phyloP scores from a whole-genome alignment of 2,797 vertebrate genomes.

The Urosaurus nigricauda region DNA sequence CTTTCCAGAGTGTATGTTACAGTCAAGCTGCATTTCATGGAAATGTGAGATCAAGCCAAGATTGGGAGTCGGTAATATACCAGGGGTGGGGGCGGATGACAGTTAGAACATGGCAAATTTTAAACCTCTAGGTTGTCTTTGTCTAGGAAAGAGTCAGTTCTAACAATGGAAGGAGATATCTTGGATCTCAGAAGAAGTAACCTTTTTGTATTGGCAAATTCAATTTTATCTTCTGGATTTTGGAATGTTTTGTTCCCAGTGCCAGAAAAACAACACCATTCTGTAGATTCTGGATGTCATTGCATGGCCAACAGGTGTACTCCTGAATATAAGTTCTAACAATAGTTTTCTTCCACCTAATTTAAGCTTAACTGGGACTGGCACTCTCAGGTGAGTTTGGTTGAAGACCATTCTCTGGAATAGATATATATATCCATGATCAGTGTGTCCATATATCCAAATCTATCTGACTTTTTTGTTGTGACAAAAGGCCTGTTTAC shows the following conservation, averaged over 20 bases:
- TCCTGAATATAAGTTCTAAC: no score
- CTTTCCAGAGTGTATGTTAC: neutral
- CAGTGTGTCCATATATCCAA: neutral
- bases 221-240: no score
- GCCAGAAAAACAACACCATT: no score
- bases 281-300: no score
- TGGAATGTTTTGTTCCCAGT: no score
- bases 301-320: no score
- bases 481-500: neutral
- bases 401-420: no score
- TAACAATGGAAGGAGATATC: neutral
- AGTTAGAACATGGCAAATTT: neutral
- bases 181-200: no score
- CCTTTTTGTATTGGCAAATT: no score
- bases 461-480: neutral
- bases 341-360: neutral
- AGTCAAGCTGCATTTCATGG: constrained; percentile 43
- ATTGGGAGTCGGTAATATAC: neutral
- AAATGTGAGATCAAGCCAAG: constrained; percentile 23
- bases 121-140: neutral
- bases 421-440: neutral
- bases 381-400: neutral
- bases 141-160: neutral
- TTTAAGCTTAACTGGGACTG: neutral
- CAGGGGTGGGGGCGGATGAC: no score